A percentile compares a stretch with the other conserved stretches of the same genome.
Conservation (phyloP, 2,888 invertebrate genomes). For the Meiosimyza decipiens region DNA sequence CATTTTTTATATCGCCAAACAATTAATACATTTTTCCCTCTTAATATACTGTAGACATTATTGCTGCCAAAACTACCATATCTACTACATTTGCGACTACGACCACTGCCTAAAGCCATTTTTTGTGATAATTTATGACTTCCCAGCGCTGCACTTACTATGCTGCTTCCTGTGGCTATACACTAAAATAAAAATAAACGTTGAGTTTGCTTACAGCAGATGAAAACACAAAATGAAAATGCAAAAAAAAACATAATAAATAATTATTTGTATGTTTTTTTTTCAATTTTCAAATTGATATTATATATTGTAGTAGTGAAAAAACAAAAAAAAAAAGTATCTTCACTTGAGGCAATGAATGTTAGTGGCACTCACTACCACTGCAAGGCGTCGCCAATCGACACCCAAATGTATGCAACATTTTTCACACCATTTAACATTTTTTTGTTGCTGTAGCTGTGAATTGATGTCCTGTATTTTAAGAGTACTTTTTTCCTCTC, state of each 20-base stretch:
- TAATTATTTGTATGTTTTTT: slow-evolving; percentile 7
- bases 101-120: background rate
- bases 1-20: background rate
- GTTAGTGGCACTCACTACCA: background rate
- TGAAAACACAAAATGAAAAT: background rate
- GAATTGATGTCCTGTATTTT: background rate
- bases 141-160: background rate
- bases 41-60: background rate
- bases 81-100: background rate
- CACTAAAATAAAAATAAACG: background rate
- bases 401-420: slow-evolving; percentile 25
- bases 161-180: background rate
- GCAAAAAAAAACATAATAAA: slow-evolving; percentile 13
- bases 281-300: slow-evolving; percentile 3
- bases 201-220: background rate
- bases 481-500: background rate
- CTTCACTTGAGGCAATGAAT: background rate
- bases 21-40: slow-evolving; percentile 2
- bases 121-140: slow-evolving; percentile 12
- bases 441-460: background rate
- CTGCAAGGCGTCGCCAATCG: background rate
- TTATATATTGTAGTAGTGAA: background rate
- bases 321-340: too few relatives aligned
- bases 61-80: background rate
- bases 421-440: slow-evolving; percentile 24